Conservation (phyloP, 2,888 invertebrate species). For the Barypeithes pellucidus region DNA sequence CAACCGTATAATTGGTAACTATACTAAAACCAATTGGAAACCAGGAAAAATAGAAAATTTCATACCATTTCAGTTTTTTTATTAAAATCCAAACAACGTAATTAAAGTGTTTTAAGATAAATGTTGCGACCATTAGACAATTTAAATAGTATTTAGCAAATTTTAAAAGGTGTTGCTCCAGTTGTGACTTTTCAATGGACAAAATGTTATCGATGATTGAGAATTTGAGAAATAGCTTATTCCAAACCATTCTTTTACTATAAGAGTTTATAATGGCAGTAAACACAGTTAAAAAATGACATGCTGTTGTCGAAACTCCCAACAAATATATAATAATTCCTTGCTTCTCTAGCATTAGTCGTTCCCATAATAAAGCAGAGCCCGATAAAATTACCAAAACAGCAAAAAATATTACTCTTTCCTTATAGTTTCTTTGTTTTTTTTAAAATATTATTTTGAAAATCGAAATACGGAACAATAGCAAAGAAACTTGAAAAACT, state of each 20-base stretch:
- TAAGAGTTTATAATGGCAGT: background rate
- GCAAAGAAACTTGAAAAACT: background rate
- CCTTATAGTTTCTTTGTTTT: background rate
- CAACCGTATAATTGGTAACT: background rate
- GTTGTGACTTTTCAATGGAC: background rate
- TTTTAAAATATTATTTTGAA: background rate
- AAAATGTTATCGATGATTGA: background rate
- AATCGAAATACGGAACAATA: background rate
- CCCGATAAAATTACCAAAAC: background rate
- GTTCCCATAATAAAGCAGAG: background rate
- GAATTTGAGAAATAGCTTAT: background rate
- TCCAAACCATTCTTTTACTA: background rate
- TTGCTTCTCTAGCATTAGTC: too few species aligned
- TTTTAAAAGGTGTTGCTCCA: background rate
- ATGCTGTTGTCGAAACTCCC: background rate
- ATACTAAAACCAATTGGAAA: too few species aligned
- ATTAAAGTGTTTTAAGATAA: too few species aligned
- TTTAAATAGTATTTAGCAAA: too few species aligned
- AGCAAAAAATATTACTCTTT: background rate
- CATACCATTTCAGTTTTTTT: too few species aligned
- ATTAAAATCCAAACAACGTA: too few species aligned
- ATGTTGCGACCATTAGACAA: too few species aligned
- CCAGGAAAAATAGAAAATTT: too few species aligned
- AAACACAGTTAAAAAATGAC: background rate
- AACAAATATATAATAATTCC: background rate